A percentile compares a stretch with the other conserved stretches of the same genome.
phyloP scores from a whole-genome alignment of 2,797 vertebrate species.

The Rhadinocentrus ornatus region DNA sequence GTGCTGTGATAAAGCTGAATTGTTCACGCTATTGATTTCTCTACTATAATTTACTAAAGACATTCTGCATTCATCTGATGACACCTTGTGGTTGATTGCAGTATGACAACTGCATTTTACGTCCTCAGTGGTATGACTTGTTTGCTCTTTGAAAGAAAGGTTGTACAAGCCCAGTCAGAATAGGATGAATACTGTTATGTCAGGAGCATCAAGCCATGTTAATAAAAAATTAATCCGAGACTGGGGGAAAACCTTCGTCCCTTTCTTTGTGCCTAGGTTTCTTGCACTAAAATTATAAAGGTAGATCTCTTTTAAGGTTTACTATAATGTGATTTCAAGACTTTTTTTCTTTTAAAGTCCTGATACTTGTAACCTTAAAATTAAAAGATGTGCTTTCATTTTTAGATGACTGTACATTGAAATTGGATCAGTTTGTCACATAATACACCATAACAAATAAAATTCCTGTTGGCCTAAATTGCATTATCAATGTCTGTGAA shows the following conservation, averaged over 20 bases:
- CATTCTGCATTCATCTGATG: neutral
- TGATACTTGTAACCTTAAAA: no score
- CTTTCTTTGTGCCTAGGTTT: neutral
- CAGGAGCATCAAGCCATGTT: neutral
- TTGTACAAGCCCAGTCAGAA: neutral
- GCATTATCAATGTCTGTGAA: no score
- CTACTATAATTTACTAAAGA: neutral
- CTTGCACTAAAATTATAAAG: no score
- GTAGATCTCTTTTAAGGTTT: no score
- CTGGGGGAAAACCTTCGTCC: neutral
- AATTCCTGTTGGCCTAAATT: no score
- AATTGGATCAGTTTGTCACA: no score
- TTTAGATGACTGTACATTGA: no score
- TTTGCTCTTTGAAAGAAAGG: neutral
- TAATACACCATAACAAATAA: no score
- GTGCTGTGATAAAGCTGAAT: neutral
- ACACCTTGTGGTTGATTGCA: constrained; percentile 38
- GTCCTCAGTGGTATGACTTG: neutral
- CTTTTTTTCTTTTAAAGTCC: no score
- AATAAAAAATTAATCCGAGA: neutral
- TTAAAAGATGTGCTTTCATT: no score
- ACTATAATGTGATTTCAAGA: no score
- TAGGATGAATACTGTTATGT: neutral
- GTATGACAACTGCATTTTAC: neutral
- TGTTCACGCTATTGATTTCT: neutral